Base-by-base conservation (phyloP, 2,113 vertebrate genomes). In the Epinephelus moara region DNA sequence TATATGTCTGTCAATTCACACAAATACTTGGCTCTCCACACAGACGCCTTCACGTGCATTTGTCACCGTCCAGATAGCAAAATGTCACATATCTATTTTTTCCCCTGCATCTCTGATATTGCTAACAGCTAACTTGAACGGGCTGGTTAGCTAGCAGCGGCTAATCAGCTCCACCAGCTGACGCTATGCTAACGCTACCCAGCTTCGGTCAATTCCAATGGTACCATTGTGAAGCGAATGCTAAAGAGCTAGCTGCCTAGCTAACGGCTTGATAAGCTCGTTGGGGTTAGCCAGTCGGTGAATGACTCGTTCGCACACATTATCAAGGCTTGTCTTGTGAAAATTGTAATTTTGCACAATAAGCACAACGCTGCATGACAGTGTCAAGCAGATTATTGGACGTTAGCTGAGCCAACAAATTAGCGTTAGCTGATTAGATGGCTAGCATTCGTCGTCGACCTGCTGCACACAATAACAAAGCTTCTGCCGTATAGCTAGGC, bases 401-500 rank as follows among this genome's bases (percentile, higher is more conserved):
- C 47, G 42, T 78, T 83, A 75, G 45, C 78, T 17, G 47, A 80
- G 72, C 56, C 70, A 47, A 66, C 60, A 70, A 61, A 79, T 87
- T 75, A 33, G 80, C 33, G 64, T 61, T 84, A 71, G 70, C 79
- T 70, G 70, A 60, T 83, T 37, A 79, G 50, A 84, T 25, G 27
- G 84, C 27, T 80, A 84, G 68, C 84, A 25, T 77, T 79, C 72
- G 81, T 85, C 86, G 88, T 92, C 85, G 82, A 82, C 25, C 67
- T 69, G 47, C 61, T 79, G 63, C 88, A 81, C 85, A 91, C 89
- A 93, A 94, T 85, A 94, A 94, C 92, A 94, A 94, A 94, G 92
- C 86, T 80, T 85, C 63, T 72, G 69, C 40, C 42, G 82, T 80
- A 33, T 57, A 57, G 62, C 76, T 88, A 67, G 53, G 78, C 87